These are phyloP conservation scores for Pangasius krempfi DNA, from an alignment of 2,797 vertebrate genomes.

Conservation along the genomic window DNA sequence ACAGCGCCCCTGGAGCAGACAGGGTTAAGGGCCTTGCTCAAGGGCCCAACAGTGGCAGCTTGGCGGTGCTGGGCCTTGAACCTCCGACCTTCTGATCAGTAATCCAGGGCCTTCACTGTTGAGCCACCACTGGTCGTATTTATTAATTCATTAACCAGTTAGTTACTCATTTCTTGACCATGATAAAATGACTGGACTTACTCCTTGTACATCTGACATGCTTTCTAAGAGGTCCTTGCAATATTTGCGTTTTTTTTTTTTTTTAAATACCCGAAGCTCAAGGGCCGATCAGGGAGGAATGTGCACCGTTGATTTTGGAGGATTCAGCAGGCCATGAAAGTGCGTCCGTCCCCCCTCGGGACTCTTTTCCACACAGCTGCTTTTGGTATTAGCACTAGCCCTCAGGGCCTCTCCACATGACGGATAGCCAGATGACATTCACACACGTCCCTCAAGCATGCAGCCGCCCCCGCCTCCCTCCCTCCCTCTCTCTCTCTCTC, in stretches of 20 bases:
- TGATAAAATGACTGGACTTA: background rate
- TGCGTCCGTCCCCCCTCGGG: conserved; percentile 61
- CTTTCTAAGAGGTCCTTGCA: background rate
- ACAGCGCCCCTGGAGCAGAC: too few relatives aligned
- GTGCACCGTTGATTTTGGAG: conserved; percentile 63
- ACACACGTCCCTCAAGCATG: conserved; percentile 71
- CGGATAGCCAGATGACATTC: conserved; percentile 75
- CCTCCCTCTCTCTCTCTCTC: conserved; percentile 45
- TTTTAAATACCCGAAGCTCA: conserved; percentile 31
- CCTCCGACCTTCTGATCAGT: too few relatives aligned
- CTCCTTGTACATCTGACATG: background rate
- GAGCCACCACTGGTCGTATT: background rate
- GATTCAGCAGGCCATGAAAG: conserved; percentile 68
- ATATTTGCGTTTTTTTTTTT: background rate
- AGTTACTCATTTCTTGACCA: background rate
- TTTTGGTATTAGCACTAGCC: conserved; percentile 74
- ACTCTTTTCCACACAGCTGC: conserved; percentile 74
- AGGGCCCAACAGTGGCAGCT: too few relatives aligned
- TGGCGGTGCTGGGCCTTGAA: too few relatives aligned
- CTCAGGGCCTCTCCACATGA: conserved; percentile 65
- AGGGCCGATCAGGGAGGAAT: conserved; percentile 41
- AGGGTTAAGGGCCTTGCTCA: too few relatives aligned
- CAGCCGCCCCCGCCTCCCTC: conserved; percentile 56
- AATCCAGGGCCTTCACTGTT: too few relatives aligned
- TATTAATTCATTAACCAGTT: too few relatives aligned